phyloP scores from a whole-genome alignment of 2,888 invertebrate species.

The Andrena flavipes region DNA sequence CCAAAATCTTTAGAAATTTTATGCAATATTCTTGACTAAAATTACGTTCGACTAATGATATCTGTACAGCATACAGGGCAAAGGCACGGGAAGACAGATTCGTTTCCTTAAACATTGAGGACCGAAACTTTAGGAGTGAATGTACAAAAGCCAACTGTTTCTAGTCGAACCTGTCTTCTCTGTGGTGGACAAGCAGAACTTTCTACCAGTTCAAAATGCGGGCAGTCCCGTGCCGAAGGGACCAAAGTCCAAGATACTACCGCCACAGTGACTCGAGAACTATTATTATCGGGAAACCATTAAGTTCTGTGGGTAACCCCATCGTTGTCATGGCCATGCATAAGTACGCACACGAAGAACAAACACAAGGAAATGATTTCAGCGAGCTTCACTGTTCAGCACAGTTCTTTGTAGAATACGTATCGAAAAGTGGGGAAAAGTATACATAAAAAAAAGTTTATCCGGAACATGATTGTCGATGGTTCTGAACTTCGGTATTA shows the following conservation, averaged over 20 bases:
- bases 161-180: slow-evolving; percentile 18
- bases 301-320: slow-evolving; percentile 53
- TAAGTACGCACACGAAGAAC: not conserved
- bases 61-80: too few species aligned
- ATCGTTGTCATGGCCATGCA: slow-evolving; percentile 18
- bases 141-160: slow-evolving; percentile 12
- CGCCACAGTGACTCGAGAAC: slow-evolving; percentile 43
- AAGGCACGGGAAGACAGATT: not conserved
- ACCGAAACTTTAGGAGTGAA: slow-evolving; percentile 9
- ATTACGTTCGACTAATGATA: not conserved
- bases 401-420: not conserved
- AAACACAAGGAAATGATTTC: not conserved
- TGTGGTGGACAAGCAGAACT: slow-evolving; percentile 48
- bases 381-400: not conserved
- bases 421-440: too few species aligned
- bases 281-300: slow-evolving; percentile 63
- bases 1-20: too few species aligned
- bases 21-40: not conserved
- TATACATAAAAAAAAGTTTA: too few species aligned
- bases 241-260: slow-evolving; percentile 52
- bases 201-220: slow-evolving; percentile 50
- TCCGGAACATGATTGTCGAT: too few species aligned
- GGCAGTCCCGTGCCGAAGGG: slow-evolving; percentile 41
- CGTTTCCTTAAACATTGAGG: not conserved
- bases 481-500: too few species aligned